These are phyloP conservation scores for Corbicula japonica DNA, from an alignment of 2,888 invertebrate genomes.

Conservation along the genomic window DNA sequence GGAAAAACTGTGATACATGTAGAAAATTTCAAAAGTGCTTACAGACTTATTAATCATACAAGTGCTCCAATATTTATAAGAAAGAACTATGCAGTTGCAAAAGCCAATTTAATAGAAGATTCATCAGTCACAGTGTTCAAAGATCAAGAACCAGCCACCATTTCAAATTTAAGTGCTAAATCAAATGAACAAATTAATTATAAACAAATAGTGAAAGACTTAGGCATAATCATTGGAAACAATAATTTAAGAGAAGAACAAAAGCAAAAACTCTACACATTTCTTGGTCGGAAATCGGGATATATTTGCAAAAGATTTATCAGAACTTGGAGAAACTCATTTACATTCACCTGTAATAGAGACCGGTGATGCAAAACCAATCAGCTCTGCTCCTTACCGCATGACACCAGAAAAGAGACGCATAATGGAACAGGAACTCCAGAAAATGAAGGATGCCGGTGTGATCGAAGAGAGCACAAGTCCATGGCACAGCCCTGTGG, in stretches of 20 bases:
- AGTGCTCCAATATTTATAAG: no score
- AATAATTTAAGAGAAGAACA: slow-evolving; percentile 13
- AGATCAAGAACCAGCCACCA: no score
- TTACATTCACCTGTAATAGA: slow-evolving; percentile 46
- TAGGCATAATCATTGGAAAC: slow-evolving; percentile 6
- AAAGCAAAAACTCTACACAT: not conserved
- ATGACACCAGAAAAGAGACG: slow-evolving; percentile 13
- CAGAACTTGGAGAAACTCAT: slow-evolving; percentile 46
- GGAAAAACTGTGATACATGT: no score
- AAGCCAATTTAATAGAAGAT: no score
- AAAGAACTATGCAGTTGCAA: no score
- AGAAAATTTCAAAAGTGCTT: no score
- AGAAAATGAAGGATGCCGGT: slow-evolving; percentile 39
- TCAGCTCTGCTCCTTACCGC: slow-evolving; percentile 24
- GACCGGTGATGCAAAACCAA: slow-evolving; percentile 32
- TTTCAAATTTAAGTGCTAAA: no score
- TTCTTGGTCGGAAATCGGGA: slow-evolving; percentile 38
- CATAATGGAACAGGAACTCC: slow-evolving; percentile 28
- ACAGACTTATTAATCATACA: no score
- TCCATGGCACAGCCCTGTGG: slow-evolving; percentile 49
- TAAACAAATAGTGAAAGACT: not conserved
- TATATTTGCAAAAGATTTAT: slow-evolving; percentile 41
- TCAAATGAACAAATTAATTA: no score
- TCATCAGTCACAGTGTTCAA: no score
- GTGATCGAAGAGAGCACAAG: slow-evolving; percentile 45